Conservation (phyloP, 2,888 invertebrate genomes). For the Apeira syringaria region DNA sequence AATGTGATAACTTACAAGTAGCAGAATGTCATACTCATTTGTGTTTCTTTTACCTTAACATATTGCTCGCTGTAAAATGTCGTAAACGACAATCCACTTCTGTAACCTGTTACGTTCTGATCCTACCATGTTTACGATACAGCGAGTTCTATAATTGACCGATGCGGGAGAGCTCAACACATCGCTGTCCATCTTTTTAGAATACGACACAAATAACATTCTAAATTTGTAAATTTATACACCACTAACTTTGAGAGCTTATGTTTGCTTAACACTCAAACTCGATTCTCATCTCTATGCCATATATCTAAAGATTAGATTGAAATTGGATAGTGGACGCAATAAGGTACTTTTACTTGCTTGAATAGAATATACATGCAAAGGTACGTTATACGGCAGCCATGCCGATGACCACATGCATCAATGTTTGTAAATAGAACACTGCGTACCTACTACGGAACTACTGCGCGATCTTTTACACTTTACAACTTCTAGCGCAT, state of each 20-base stretch:
- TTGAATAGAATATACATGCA: slow-evolving; percentile 64
- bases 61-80: slow-evolving; percentile 41
- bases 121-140: slow-evolving; percentile 63
- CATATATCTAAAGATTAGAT: slow-evolving; percentile 23
- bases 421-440: slow-evolving; percentile 83
- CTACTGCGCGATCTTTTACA: slow-evolving; percentile 52
- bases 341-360: slow-evolving; percentile 53
- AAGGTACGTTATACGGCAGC: slow-evolving; percentile 77
- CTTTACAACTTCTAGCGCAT: slow-evolving; percentile 43
- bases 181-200: slow-evolving; percentile 83
- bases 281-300: slow-evolving; percentile 50
- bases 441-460: slow-evolving; percentile 58
- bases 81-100: slow-evolving; percentile 47
- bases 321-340: slow-evolving; percentile 11
- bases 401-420: slow-evolving; percentile 83
- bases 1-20: slow-evolving; percentile 56
- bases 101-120: slow-evolving; percentile 55
- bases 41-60: slow-evolving; percentile 36
- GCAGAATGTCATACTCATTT: slow-evolving; percentile 52
- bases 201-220: slow-evolving; percentile 83
- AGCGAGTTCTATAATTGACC: slow-evolving; percentile 80
- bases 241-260: slow-evolving; percentile 68
- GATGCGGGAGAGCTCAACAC: slow-evolving; percentile 83
- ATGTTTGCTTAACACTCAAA: slow-evolving; percentile 41
- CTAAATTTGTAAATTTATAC: slow-evolving; percentile 82